Base-by-base conservation (phyloP, 2,113 vertebrate species). In the Beaufortia kweichowensis region DNA sequence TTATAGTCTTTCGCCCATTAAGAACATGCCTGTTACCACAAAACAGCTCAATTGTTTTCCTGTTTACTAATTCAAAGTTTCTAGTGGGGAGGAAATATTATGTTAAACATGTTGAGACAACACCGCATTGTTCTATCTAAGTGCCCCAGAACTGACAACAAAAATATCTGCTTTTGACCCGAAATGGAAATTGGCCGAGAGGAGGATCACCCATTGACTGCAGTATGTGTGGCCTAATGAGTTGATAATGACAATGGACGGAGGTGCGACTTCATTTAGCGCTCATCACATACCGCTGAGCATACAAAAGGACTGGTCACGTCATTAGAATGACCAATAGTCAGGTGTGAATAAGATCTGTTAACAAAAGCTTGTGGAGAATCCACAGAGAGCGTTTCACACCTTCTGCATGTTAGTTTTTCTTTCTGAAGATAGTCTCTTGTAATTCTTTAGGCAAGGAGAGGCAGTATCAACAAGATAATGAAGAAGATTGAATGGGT, bases 321-420 rank as follows among this genome's bases (percentile, higher is more conserved):
- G 85, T 81, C 62, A 84, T 85, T 86, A 88, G 86, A 86, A 84
- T 59, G 76, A 81, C 80, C 88, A 83, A 75, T 82, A 70, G 83
- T 65, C 83, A 81, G 82, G 88, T 86, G 88, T 85, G 86, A 91
- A 85, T 31, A 53, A 78, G 78, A 85, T 80, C 60, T 15, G 72
- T 79, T 79, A 75, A 89, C 87, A 86, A 87, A 87, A 87, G 89
- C 84, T 75, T 65, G n/a, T 70, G 82, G 87, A 80, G 84, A 89
- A 88, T 86, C 86, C 68, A 59, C 81, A 86, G 79, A 77, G 66
- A 75, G 78, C 21, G 66, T 61, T 84, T 76, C 12, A 88, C 90
- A 87, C 90, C 87, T 89, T 62, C 6, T 2, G 56, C 87, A 88
- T 83, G 90, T 92, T 89, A 83, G 91, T 92, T 89, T 89, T 84